Conservation (phyloP, 2,888 invertebrate species). For the Rhopalosiphum nymphaeae region DNA sequence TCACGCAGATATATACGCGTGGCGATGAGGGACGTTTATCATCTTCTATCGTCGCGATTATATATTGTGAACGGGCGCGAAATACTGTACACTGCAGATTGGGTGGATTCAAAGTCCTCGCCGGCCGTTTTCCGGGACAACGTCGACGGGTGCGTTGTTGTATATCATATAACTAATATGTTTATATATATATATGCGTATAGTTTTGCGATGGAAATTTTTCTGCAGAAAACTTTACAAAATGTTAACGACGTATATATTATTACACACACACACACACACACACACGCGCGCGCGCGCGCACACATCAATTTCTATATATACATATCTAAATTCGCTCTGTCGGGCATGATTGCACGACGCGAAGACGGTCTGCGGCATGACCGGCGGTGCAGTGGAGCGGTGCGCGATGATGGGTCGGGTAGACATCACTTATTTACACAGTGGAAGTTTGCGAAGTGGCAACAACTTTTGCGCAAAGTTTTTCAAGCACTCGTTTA, state of each 20-base stretch:
- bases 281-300: fast-evolving
- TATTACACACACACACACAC: not conserved
- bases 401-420: not conserved
- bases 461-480: constrained; percentile 55
- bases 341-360: not conserved
- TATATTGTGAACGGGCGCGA: not conserved
- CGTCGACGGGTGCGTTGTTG: not conserved
- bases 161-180: not conserved
- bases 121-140: not conserved
- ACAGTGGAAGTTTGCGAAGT: constrained; percentile 34
- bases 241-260: constrained; percentile 37
- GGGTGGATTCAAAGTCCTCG: not conserved
- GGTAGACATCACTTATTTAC: constrained; percentile 51
- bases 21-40: not conserved
- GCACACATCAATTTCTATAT: not conserved
- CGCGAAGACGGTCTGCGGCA: not conserved
- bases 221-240: constrained; percentile 11
- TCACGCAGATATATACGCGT: not conserved
- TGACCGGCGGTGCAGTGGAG: not conserved
- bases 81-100: not conserved
- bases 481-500: constrained; percentile 47
- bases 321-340: not conserved
- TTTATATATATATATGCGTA: not conserved
- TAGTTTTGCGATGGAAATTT: constrained; percentile 28
- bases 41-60: not conserved